Conservation (phyloP, 2,888 invertebrate species). For the Dynastes maya region DNA sequence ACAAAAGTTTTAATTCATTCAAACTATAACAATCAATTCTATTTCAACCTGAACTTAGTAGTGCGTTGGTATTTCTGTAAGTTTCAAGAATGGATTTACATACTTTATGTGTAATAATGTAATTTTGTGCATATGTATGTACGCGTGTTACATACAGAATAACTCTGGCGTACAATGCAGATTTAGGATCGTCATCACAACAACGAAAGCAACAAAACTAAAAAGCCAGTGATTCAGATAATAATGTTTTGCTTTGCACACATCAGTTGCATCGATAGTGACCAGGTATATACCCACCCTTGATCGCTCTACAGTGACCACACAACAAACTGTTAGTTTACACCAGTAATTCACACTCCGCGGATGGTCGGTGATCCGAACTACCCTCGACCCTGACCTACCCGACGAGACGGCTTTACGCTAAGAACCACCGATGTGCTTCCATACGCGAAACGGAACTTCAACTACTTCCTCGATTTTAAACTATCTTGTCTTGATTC, state of each 20-base stretch:
- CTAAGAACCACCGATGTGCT: constrained; percentile 68
- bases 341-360: constrained; percentile 64
- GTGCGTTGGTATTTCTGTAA: too few relatives aligned
- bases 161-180: background rate
- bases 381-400: constrained; percentile 70
- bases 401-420: constrained; percentile 66
- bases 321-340: constrained; percentile 69
- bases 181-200: constrained; percentile 11
- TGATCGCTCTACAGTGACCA: constrained; percentile 68
- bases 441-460: constrained; percentile 58
- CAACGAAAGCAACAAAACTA: constrained; percentile 56
- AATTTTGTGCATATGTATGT: too few relatives aligned
- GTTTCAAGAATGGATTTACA: too few relatives aligned
- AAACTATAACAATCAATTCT: too few relatives aligned
- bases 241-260: constrained; percentile 62
- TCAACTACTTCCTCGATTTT: constrained; percentile 42
- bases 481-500: constrained; percentile 22
- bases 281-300: constrained; percentile 60
- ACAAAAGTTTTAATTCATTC: too few relatives aligned
- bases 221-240: constrained; percentile 63
- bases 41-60: too few relatives aligned
- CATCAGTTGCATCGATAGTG: constrained; percentile 65
- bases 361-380: constrained; percentile 71
- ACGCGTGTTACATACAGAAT: too few relatives aligned
- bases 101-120: too few relatives aligned